Base-by-base conservation (phyloP, 2,888 invertebrate genomes). In the Napeogenes sylphis region DNA sequence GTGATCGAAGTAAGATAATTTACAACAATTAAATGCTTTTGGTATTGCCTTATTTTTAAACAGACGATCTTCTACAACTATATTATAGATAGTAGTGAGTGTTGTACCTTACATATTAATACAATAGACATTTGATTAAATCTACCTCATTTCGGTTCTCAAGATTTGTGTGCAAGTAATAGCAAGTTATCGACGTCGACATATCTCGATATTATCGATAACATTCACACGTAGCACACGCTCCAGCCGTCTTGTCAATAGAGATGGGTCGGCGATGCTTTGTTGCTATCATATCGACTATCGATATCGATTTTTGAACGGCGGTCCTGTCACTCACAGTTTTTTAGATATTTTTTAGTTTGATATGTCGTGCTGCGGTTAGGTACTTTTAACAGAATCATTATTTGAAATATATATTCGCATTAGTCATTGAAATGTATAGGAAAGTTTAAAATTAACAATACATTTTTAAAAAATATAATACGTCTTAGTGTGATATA, bases 171-270 rank as follows among this genome's bases (percentile, higher is more conserved):
- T 77, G 79, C 80, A 79, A 80, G 85, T 87, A 87, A 87, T 87
- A 83, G 85, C 75, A 78, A 85, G 78, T 78, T 87, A 85, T 86
- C 85, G 84, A 85, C 75, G 12, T 12, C 10, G 75, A 78, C 77
- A 80, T 77, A 86, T 88, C 88, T 84, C 84, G 87, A 87, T 87
- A 74, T 51, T 78, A 80, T 85, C 84, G 90, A 90, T 89, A 89
- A 82, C 85, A 89, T 90, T 90, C 90, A 89, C 90, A 90, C 90
- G 82, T 88, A 84, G 88, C 88, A 88, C 90, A 90, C 90, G 89
- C 87, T 85, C 84, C 76, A 76, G 77, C 79, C 78, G 65, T 71
- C 81, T 77, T 85, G 87, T 87, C 86, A 84, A 82, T 87, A 87
- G 85, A 81, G 84, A 81, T 84, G 83, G 81, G 81, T 76, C 76